A percentile compares a stretch with the other conserved stretches of the same genome.
These are phyloP conservation scores for Hyaena hyaena DNA, from an alignment of 2,113 vertebrate genomes.

Conservation along the genomic window DNA sequence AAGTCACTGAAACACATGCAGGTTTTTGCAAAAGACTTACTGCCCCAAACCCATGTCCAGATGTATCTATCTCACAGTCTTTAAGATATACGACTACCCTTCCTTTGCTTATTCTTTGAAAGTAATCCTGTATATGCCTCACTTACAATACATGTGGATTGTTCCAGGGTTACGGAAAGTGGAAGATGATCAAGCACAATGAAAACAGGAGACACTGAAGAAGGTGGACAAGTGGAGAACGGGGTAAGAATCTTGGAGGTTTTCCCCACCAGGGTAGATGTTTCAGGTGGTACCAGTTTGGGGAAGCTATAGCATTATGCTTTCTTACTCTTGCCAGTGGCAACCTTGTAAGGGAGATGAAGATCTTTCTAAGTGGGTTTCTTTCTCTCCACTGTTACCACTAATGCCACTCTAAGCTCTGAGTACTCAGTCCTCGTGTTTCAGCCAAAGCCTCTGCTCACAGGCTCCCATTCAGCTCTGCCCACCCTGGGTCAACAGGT, in stretches of 20 bases:
- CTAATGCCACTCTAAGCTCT: fast-evolving
- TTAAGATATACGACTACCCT: background rate
- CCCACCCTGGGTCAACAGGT: background rate
- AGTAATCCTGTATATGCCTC: background rate
- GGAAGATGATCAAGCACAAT: fast-evolving
- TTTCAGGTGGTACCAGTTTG: fast-evolving
- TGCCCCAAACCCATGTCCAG: background rate
- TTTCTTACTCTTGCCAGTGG: background rate
- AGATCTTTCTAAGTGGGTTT: background rate
- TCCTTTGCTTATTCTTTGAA: background rate
- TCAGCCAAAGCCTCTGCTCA: background rate
- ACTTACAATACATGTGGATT: background rate
- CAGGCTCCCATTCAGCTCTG: too few species aligned
- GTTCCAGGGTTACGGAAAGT: background rate
- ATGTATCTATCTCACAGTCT: fast-evolving
- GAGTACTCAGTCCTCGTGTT: fast-evolving
- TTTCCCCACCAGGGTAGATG: background rate
- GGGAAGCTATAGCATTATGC: fast-evolving
- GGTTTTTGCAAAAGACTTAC: background rate
- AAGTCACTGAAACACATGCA: background rate
- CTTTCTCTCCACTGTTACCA: background rate
- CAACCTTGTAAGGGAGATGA: background rate
- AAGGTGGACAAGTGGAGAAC: background rate
- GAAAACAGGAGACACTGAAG: background rate
- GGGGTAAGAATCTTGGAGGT: background rate